phyloP scores from a whole-genome alignment of 2,797 vertebrate genomes.

The Pangasius djambal region DNA sequence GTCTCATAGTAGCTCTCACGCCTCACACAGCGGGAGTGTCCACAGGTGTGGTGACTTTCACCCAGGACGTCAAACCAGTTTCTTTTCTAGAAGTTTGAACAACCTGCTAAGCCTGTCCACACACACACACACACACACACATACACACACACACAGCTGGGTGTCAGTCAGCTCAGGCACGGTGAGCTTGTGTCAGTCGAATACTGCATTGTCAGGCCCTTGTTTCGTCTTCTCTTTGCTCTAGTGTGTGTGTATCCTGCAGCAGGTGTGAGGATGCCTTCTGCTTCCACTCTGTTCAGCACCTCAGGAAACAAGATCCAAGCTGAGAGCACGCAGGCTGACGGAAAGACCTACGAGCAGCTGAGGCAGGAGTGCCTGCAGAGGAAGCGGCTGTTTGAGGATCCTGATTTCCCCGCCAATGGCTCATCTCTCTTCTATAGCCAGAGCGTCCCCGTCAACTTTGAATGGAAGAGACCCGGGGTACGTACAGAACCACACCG shows the following conservation, averaged over 20 bases:
- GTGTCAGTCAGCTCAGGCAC: neutral
- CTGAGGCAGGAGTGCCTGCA: slow-evolving; percentile 80
- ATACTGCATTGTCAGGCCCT: slow-evolving; percentile 15
- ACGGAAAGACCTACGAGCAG: slow-evolving; percentile 80
- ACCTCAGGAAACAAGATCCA: slow-evolving; percentile 16
- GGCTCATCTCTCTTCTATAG: slow-evolving; percentile 86
- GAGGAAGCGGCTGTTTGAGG: slow-evolving; percentile 82
- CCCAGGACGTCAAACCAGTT: slow-evolving; percentile 73
- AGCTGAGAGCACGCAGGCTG: slow-evolving; percentile 71
- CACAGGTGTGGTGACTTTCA: slow-evolving; percentile 60
- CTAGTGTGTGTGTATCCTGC: neutral
- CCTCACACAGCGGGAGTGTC: slow-evolving; percentile 7
- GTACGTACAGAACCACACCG: slow-evolving; percentile 69
- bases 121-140: slow-evolving; percentile 18
- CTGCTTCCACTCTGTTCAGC: slow-evolving; percentile 62
- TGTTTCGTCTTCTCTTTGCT: slow-evolving; percentile 32
- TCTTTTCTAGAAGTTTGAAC: slow-evolving; percentile 63
- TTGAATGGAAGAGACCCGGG: slow-evolving; percentile 89
- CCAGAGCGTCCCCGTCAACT: slow-evolving; percentile 78
- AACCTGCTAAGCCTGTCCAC: slow-evolving; percentile 58
- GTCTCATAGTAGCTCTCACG: neutral
- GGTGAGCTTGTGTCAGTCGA: slow-evolving; percentile 16
- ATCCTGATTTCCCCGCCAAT: slow-evolving; percentile 84
- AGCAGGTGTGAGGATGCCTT: slow-evolving; percentile 74
- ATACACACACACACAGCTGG: slow-evolving; percentile 33